These are phyloP conservation scores for Apeltes quadracus DNA, from an alignment of 2,113 vertebrate species.

Conservation along the genomic window DNA sequence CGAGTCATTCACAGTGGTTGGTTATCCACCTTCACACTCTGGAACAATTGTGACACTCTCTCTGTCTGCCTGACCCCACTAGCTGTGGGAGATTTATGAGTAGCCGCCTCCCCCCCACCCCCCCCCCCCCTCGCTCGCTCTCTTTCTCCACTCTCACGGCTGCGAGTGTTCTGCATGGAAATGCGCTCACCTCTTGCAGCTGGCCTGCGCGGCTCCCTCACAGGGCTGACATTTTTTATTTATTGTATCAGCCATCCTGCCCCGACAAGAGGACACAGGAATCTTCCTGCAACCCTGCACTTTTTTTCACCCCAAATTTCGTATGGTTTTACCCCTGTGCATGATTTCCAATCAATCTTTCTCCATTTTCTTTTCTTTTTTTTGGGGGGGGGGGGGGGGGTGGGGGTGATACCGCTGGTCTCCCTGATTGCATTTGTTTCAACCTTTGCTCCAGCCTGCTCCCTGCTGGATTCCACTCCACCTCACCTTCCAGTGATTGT, in stretches of 20 bases:
- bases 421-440: slow-evolving; percentile 44
- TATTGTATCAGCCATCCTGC: slow-evolving; percentile 50
- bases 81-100: slow-evolving; percentile 74
- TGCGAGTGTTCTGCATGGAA: slow-evolving; percentile 67
- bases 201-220: slow-evolving; percentile 53
- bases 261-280: slow-evolving; percentile 31
- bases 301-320: slow-evolving; percentile 18
- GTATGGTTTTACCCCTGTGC: slow-evolving; percentile 9
- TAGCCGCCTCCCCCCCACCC: slow-evolving; percentile 44
- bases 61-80: slow-evolving; percentile 61
- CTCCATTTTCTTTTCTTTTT: slow-evolving; percentile 2
- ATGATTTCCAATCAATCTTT: not conserved
- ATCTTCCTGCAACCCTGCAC: not conserved
- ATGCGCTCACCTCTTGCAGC: slow-evolving; percentile 60
- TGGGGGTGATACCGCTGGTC: slow-evolving; percentile 37
- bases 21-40: slow-evolving; percentile 55
- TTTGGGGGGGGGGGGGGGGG: no score
- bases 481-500: slow-evolving; percentile 43
- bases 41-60: slow-evolving; percentile 73
- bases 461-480: slow-evolving; percentile 37
- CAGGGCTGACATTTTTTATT: slow-evolving; percentile 49
- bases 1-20: slow-evolving; percentile 59
- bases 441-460: slow-evolving; percentile 37
- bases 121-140: slow-evolving; percentile 18
- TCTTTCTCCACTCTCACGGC: slow-evolving; percentile 55